Percentiles rank a stretch among this genome's conserved stretches.
These are phyloP conservation scores for Cerastis leucographa DNA, from an alignment of 2,888 invertebrate genomes.

Conservation along the genomic window DNA sequence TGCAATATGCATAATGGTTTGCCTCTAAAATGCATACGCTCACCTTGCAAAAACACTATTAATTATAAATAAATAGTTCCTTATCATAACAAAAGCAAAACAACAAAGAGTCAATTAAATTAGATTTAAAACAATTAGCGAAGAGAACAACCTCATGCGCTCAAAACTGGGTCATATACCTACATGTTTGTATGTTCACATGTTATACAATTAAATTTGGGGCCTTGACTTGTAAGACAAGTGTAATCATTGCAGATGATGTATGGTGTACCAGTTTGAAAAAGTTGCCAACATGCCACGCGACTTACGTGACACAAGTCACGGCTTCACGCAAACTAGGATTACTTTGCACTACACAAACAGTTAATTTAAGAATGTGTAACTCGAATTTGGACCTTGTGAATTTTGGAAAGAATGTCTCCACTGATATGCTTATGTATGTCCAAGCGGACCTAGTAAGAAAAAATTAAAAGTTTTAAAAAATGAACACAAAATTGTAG, in stretches of 20 bases:
- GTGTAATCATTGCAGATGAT: conserved; percentile 67
- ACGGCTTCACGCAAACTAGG: neutral
- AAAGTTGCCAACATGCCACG: conserved; percentile 19
- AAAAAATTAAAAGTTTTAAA: too few relatives aligned
- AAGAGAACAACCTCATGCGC: conserved; percentile 25
- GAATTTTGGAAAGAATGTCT: too few relatives aligned
- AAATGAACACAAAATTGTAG: too few relatives aligned
- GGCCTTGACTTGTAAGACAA: conserved; percentile 69
- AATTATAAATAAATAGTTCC: conserved; percentile 22
- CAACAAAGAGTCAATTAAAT: conserved; percentile 25
- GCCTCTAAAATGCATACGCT: neutral
- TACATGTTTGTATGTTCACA: conserved; percentile 40
- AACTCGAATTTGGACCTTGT: too few relatives aligned
- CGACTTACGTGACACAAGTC: neutral
- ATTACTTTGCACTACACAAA: neutral
- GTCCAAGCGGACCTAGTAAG: too few relatives aligned
- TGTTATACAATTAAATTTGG: conserved; percentile 46
- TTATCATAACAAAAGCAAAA: conserved; percentile 22
- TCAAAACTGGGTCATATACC: conserved; percentile 64
- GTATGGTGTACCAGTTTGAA: conserved; percentile 55
- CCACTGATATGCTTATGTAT: too few relatives aligned
- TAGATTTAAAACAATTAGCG: conserved; percentile 39
- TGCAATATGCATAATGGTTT: neutral
- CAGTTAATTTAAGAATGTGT: too few relatives aligned
- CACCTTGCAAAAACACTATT: conserved; percentile 9